Percentiles rank a stretch among this genome's conserved stretches.
phyloP scores from a whole-genome alignment of 2,888 invertebrate species.

The Crepidodera aurea region DNA sequence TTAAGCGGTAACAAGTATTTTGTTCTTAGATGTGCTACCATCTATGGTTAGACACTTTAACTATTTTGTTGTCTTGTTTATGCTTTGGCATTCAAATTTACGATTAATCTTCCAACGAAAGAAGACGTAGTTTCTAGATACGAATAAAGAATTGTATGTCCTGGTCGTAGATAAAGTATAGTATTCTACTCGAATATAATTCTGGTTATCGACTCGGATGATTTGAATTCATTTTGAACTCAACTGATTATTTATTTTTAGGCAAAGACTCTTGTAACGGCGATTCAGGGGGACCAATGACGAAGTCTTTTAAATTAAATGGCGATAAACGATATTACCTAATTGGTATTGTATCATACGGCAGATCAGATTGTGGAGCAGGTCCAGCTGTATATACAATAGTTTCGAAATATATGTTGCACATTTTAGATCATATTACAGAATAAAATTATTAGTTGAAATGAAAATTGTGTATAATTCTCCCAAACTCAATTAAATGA shows the following conservation, averaged over 20 bases:
- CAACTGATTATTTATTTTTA: conserved; percentile 25
- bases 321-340: conserved; percentile 60
- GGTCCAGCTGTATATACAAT: conserved; percentile 76
- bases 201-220: too few species aligned
- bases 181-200: too few species aligned
- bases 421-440: conserved; percentile 67
- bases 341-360: conserved; percentile 67
- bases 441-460: not conserved
- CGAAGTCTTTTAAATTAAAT: conserved; percentile 54
- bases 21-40: too few species aligned
- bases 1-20: too few species aligned
- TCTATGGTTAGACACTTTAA: not conserved
- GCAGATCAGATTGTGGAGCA: conserved; percentile 58
- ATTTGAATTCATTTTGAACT: too few species aligned
- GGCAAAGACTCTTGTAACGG: conserved; percentile 70
- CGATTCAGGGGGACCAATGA: conserved; percentile 74
- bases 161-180: too few species aligned
- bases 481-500: too few species aligned
- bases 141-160: too few species aligned
- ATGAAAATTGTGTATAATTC: too few species aligned
- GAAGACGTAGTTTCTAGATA: too few species aligned
- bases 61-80: not conserved
- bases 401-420: conserved; percentile 68
- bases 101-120: too few species aligned
- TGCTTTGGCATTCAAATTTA: too few species aligned